Evolutionary conservation across 2,113 vertebrate species (phyloP).

Genomic region (Nothoprocta pentlandii): DNA sequence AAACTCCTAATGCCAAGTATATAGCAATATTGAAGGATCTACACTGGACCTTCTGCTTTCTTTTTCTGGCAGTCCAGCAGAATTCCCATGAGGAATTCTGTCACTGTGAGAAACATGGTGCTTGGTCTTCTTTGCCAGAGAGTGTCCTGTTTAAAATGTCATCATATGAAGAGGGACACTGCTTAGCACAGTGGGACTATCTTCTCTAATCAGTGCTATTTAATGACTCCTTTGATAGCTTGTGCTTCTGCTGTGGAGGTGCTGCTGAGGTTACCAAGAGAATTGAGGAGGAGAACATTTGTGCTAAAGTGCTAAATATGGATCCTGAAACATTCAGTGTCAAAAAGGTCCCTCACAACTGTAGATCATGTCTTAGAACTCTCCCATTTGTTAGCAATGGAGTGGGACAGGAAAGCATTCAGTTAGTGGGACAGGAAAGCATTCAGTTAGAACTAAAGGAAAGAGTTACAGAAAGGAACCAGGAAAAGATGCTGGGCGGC

Average conservation of each 20-base stretch:
- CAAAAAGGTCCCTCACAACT: not conserved
- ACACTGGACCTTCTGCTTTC: not conserved
- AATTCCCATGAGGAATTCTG: not conserved
- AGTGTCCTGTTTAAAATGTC: not conserved
- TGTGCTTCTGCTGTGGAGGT: not conserved
- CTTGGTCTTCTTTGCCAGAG: not conserved
- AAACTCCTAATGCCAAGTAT: not conserved
- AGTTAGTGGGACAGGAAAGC: not conserved
- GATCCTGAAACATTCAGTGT: not conserved
- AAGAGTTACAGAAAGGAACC: not conserved
- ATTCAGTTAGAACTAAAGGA: not conserved
- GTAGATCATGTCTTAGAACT: not conserved
- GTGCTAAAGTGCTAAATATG: not conserved
- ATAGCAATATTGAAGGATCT: fast-evolving
- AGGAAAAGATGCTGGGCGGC: not conserved
- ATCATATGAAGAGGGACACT: no score
- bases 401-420: not conserved
- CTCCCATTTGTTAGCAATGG: not conserved
- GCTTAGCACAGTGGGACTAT: not conserved
- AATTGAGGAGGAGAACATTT: not conserved
- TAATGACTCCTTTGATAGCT: not conserved
- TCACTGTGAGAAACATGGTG: not conserved
- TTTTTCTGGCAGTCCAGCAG: not conserved
- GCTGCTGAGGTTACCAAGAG: not conserved
- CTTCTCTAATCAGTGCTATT: not conserved